Percentiles rank a stretch among this genome's conserved stretches.
Evolutionary conservation across 2,113 vertebrate genomes (phyloP).

Genomic region (Calyptommatus sinebrachiatus): DNA sequence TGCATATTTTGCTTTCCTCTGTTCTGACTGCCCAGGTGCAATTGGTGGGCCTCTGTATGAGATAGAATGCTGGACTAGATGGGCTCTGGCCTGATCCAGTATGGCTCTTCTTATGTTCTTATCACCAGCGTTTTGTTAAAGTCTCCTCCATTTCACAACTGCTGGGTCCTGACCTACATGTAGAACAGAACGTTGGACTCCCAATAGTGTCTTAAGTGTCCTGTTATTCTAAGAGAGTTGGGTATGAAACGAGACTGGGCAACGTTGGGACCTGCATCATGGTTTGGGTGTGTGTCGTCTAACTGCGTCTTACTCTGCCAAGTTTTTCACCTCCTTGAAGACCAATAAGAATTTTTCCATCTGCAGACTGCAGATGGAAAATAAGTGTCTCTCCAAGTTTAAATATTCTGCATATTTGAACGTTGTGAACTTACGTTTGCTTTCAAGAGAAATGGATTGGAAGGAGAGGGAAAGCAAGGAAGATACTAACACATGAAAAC

Average conservation of each 20-base stretch:
- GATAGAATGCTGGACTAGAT: too few species aligned
- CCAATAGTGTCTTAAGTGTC: neutral
- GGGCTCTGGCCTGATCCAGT: too few species aligned
- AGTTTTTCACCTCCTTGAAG: constrained; percentile 16
- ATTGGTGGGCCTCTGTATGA: too few species aligned
- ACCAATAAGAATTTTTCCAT: neutral
- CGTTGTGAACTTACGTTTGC: constrained; percentile 5
- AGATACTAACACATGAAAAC: constrained; percentile 38
- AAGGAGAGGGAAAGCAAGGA: neutral
- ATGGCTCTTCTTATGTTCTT: too few species aligned
- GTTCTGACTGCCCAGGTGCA: too few species aligned
- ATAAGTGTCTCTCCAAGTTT: constrained; percentile 28
- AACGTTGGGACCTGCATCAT: neutral
- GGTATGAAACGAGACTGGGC: neutral
- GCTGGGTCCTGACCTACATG: neutral
- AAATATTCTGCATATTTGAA: constrained; percentile 20
- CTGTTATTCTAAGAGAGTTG: neutral
- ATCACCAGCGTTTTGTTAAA: neutral
- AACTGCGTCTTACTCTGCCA: constrained; percentile 23
- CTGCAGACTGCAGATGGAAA: constrained; percentile 32
- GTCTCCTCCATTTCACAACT: neutral
- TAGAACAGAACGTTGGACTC: neutral
- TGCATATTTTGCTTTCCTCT: too few species aligned
- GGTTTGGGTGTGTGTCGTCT: neutral
- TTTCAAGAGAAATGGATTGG: neutral